Evolutionary conservation across 2,797 vertebrate genomes (phyloP), one percentile per base, ranked within the genome.

Genomic region (Urocyon cinereoargenteus): DNA sequence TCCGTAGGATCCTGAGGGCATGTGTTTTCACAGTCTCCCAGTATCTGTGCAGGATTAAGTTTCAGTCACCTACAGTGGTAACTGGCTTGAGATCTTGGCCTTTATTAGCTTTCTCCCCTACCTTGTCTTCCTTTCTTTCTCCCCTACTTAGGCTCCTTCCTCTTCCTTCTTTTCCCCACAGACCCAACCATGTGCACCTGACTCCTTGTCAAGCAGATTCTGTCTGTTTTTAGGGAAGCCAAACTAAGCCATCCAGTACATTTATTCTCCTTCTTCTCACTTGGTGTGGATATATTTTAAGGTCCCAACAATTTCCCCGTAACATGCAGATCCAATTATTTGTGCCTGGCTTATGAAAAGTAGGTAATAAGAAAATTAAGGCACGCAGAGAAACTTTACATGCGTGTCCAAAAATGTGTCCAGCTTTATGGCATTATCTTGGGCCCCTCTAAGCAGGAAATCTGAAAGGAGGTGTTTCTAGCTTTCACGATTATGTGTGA

Each of bases 201-300:
- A 94, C 82, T 83, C 53, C 34, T 64, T 79, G 15, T 45, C 40
- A 45, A 45, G 40, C 40, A 45, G 40, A 45, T 45, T 45, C 40
- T 45, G 40, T 45, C 10, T 84, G 11, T 11, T 92, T 53, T 73
- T 36, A 18, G 10, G 31, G 51, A 66, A 28, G 9, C 40, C 78
- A 95, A 13, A 70, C n/a, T 61, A 53, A 93, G 40, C 40, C 8
- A 72, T 21, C 10, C 36, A 31, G 16, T 57, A 1, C 21, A 55
- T 66, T 22, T 90, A 26, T 81, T 78, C 61, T 96, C 49, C 53
- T 79, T 77, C 73, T 92, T 84, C 90, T 85, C 45, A 28, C 75
- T 88, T 94, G 31, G 3, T 59, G 13, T 70, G 36, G 57, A 90
- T 66, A 64, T 34, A 79, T 53, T 94, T 95, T 89, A 91, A 91